Evolutionary conservation across 2,888 invertebrate genomes (phyloP), one percentile per base, ranked within the genome.

Genomic region (Emmelina monodactyla): DNA sequence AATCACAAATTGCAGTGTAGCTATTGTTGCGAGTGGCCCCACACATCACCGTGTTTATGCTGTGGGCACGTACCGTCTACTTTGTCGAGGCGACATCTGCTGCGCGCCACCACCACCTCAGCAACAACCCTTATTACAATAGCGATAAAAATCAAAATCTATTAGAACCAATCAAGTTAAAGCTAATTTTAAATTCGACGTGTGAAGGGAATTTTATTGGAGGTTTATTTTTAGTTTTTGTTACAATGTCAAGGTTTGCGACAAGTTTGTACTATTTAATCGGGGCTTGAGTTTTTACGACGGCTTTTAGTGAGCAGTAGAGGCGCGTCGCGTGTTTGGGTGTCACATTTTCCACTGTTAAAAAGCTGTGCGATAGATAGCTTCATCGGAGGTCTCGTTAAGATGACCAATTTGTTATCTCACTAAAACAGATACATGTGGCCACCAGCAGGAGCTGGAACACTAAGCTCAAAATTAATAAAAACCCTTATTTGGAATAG

Each of bases 11-110:
- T 71, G 63, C 60, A 51, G 61, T 60, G 66, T 62, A 67, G 71
- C 69, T 63, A 71, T 72, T 75, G 75, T 73, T 68, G 62, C 58
- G 50, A 49, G 50, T 57, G 72, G 73, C 73, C 73, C 73, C 78
- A 76, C 78, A 73, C 73, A 67, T 67, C 58, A 69, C 46, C 50
- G 48, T 79, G 78, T 79, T 79, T 78, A 78, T 61, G 58, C 61
- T 61, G 59, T 62, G 55, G 60, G 73, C 78, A 79, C 78, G 78
- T 73, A 61, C 13, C 73, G 52, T 59, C 68, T 73, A 78, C 78
- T 72, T 75, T 79, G 78, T 79, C 78, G 76, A 46, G 47, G 61
- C 62, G 65, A 69, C 75, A 76, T 73, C 40, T 38, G 40, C 40
- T 37, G 38, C 38, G 16, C 32, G 29, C 22, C 5, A 7, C 13